phyloP scores from a whole-genome alignment of 2,888 invertebrate genomes.

The Trimorus sp. region DNA sequence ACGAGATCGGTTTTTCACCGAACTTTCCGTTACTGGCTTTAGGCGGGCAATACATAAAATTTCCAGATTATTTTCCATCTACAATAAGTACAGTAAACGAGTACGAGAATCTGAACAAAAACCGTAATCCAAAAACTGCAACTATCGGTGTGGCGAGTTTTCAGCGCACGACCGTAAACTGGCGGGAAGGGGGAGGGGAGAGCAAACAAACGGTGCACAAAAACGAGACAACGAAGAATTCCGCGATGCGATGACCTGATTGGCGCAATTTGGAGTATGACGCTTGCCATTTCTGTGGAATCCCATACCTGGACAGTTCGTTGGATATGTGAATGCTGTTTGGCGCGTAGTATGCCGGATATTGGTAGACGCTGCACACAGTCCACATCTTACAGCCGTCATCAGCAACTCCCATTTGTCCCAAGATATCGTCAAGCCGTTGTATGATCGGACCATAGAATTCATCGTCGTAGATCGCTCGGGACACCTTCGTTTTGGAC shows the following conservation, averaged over 20 bases:
- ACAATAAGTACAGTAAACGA: too few relatives aligned
- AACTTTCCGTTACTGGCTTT: too few relatives aligned
- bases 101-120: too few relatives aligned
- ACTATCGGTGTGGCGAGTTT: too few relatives aligned
- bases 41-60: too few relatives aligned
- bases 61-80: too few relatives aligned
- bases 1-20: too few relatives aligned
- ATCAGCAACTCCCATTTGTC: slow-evolving; percentile 87
- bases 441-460: slow-evolving; percentile 91
- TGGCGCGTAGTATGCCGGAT: slow-evolving; percentile 90
- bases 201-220: slow-evolving; percentile 49
- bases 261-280: slow-evolving; percentile 73
- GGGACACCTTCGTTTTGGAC: slow-evolving; percentile 68
- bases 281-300: slow-evolving; percentile 75
- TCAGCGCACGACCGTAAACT: too few relatives aligned
- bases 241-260: slow-evolving; percentile 75
- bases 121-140: too few relatives aligned
- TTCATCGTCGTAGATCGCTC: slow-evolving; percentile 74
- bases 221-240: slow-evolving; percentile 66
- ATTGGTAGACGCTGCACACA: slow-evolving; percentile 92
- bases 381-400: slow-evolving; percentile 90
- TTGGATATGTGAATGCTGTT: slow-evolving; percentile 93
- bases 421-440: slow-evolving; percentile 89
- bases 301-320: slow-evolving; percentile 90
- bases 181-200: slow-evolving; percentile 36